Conservation (phyloP, 1,140 invertebrate genomes). For the Arion vulgaris region DNA sequence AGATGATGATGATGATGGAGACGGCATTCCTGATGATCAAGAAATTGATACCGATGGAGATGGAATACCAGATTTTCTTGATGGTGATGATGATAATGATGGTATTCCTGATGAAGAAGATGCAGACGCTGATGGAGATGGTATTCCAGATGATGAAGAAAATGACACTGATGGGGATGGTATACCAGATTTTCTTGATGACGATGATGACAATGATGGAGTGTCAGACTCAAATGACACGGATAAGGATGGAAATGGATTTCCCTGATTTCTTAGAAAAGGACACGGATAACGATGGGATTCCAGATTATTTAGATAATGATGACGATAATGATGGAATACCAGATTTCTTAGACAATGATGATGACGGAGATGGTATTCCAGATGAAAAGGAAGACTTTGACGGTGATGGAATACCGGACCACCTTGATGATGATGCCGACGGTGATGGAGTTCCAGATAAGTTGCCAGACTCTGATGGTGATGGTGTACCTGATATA, state of each 20-base stretch:
- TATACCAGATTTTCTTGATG: conserved; percentile 60
- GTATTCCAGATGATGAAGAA: conserved; percentile 59
- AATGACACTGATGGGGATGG: conserved; percentile 61
- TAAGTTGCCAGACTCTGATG: conserved; percentile 56
- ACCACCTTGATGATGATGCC: conserved; percentile 64
- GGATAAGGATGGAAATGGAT: conserved; percentile 64
- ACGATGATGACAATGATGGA: conserved; percentile 66
- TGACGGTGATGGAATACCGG: conserved; percentile 70
- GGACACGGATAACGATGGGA: conserved; percentile 62
- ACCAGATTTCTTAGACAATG: conserved; percentile 61
- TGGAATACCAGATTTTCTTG: conserved; percentile 52
- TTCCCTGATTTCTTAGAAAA: conserved; percentile 55
- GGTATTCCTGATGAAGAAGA: conserved; percentile 66
- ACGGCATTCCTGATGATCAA: conserved; percentile 64
- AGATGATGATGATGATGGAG: conserved; percentile 61
- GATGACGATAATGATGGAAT: conserved; percentile 69
- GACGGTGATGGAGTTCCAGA: conserved; percentile 68
- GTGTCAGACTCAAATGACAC: conserved; percentile 54
- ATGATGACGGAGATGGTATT: conserved; percentile 63
- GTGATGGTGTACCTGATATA: conserved; percentile 69
- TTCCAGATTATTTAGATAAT: conserved; percentile 65
- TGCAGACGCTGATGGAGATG: conserved; percentile 60
- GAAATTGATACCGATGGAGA: conserved; percentile 57
- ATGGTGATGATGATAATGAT: conserved; percentile 63
- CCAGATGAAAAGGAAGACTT: conserved; percentile 60